Evolutionary conservation across 2,888 invertebrate species (phyloP).

Genomic region (Seira musarum): DNA sequence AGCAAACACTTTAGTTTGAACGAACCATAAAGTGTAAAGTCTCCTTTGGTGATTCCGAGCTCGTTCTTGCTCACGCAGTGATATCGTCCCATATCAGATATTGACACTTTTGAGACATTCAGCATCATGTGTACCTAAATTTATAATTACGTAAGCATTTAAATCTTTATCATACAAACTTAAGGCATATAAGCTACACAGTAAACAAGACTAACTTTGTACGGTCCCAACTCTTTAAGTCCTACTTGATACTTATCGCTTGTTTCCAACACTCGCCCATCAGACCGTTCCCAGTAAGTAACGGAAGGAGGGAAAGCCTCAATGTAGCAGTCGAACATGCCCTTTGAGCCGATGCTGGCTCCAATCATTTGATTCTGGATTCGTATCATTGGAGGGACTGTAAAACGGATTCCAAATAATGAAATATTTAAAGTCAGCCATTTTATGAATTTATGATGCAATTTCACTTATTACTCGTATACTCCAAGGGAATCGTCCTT

Average conservation of each 20-base stretch:
- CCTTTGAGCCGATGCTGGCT: conserved; percentile 80
- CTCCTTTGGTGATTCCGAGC: conserved; percentile 84
- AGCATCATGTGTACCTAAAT: conserved; percentile 83
- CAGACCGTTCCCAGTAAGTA: conserved; percentile 87
- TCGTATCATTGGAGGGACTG: conserved; percentile 88
- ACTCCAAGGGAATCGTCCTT: too few species aligned
- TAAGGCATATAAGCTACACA: too few species aligned
- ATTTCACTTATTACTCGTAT: too few species aligned
- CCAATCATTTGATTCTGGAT: conserved; percentile 85
- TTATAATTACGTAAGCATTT: not conserved
- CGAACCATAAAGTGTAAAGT: conserved; percentile 80
- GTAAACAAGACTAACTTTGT: too few species aligned
- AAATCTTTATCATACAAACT: conserved; percentile 15
- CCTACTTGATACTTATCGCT: conserved; percentile 79
- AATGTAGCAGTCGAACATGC: conserved; percentile 83
- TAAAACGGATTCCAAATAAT: conserved; percentile 68
- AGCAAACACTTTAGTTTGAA: too few species aligned
- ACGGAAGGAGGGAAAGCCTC: conserved; percentile 91
- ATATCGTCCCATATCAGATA: conserved; percentile 83
- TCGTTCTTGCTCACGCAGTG: conserved; percentile 90
- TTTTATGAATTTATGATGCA: too few species aligned
- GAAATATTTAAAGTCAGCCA: too few species aligned
- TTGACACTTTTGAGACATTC: conserved; percentile 80
- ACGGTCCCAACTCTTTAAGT: conserved; percentile 75
- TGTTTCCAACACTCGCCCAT: conserved; percentile 82